Conservation (phyloP, 2,888 invertebrate genomes). For the Spisula subtruncata region DNA sequence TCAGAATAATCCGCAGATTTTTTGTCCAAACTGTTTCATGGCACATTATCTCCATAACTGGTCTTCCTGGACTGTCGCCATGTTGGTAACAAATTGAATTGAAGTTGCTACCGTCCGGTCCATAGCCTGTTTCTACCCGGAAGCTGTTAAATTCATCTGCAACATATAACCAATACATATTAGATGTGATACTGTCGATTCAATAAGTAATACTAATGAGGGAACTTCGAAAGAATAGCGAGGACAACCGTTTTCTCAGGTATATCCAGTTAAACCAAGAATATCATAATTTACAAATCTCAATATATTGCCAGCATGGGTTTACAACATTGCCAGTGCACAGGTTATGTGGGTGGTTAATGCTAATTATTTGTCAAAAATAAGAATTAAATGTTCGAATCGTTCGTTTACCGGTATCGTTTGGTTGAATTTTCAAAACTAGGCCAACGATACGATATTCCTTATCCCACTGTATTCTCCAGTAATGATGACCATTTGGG, state of each 20-base stretch:
- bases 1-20: slow-evolving; percentile 17
- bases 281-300: too few relatives aligned
- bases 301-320: too few relatives aligned
- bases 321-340: too few relatives aligned
- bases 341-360: too few relatives aligned
- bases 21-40: neutral
- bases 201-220: too few relatives aligned
- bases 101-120: neutral
- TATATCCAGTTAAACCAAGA: too few relatives aligned
- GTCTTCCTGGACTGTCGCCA: neutral
- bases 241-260: too few relatives aligned
- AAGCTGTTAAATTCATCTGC: neutral
- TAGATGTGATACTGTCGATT: too few relatives aligned
- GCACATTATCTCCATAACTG: slow-evolving; percentile 37
- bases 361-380: too few relatives aligned
- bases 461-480: slow-evolving; percentile 24
- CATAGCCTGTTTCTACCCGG: neutral
- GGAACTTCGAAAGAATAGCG: too few relatives aligned
- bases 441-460: neutral
- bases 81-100: slow-evolving; percentile 13
- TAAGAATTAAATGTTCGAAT: too few relatives aligned
- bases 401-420: neutral
- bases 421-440: neutral
- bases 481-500: neutral
- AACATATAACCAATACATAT: neutral